These are phyloP conservation scores for Homarus gammarus DNA, from an alignment of 2,888 invertebrate genomes.

Conservation along the genomic window DNA sequence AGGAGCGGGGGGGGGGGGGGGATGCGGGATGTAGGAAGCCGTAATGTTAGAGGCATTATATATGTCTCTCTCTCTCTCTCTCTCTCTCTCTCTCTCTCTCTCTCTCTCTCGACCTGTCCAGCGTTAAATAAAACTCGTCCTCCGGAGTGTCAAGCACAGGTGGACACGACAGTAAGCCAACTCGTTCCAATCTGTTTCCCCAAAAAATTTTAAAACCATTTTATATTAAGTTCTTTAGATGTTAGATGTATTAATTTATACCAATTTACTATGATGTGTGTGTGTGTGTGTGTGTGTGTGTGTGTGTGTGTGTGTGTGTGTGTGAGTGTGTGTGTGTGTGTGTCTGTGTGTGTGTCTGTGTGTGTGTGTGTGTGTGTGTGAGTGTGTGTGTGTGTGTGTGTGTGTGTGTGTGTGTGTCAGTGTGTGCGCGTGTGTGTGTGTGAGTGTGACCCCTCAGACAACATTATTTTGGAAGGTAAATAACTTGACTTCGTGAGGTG, in stretches of 20 bases:
- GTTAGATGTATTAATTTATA: not conserved
- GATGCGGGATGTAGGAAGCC: no score
- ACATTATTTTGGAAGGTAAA: not conserved
- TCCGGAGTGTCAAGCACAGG: no score
- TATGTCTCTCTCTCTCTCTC: no score
- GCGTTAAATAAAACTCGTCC: no score
- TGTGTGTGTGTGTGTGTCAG: not conserved
- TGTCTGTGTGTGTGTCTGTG: not conserved
- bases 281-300: not conserved
- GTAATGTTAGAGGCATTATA: no score
- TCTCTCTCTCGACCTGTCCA: no score
- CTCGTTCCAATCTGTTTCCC: no score
- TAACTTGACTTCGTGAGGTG: not conserved
- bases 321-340: not conserved
- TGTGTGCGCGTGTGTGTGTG: not conserved
- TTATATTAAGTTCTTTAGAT: not conserved
- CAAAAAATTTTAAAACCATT: not conserved
- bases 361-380: not conserved
- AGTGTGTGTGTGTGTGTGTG: not conserved
- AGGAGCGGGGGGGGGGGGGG: no score
- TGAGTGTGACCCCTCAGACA: no score
- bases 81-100: no score
- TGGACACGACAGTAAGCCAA: no score
- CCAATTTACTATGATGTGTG: not conserved
- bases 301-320: not conserved